These are phyloP conservation scores for Tuta absoluta DNA, from an alignment of 2,888 invertebrate genomes.

Conservation along the genomic window DNA sequence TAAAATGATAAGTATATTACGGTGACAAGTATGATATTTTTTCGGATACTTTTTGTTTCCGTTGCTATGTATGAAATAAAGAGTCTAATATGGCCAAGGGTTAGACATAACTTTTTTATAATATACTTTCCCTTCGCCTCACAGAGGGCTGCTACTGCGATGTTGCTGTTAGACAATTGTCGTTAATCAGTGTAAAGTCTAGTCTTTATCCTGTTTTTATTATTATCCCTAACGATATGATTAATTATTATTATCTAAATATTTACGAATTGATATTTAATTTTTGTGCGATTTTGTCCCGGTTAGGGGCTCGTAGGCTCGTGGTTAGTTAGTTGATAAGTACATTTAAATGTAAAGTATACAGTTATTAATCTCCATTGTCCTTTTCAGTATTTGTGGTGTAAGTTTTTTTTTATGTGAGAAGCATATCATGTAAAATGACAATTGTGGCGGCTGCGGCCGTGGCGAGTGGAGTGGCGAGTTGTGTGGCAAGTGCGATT, in stretches of 20 bases:
- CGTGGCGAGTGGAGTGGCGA: conserved; percentile 22
- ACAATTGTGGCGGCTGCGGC: conserved; percentile 38
- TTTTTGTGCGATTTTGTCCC: conserved; percentile 68
- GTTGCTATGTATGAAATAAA: too few relatives aligned
- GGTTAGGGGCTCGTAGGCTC: conserved; percentile 66
- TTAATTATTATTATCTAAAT: conserved; percentile 64
- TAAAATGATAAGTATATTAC: not conserved
- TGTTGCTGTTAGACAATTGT: conserved; percentile 74
- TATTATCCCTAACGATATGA: conserved; percentile 71
- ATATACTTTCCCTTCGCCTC: conserved; percentile 36
- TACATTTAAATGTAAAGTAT: conserved; percentile 75
- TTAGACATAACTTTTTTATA: conserved; percentile 9
- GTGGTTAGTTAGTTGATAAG: conserved; percentile 78
- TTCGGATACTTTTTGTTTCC: not conserved
- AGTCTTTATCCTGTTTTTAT: conserved; percentile 81
- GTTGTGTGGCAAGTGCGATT: conserved; percentile 37
- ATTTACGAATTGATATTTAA: conserved; percentile 78
- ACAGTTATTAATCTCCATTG: conserved; percentile 78
- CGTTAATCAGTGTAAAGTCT: conserved; percentile 82
- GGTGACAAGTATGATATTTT: not conserved
- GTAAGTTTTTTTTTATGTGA: conserved; percentile 68
- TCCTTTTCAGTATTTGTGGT: conserved; percentile 79
- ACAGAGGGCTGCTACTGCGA: conserved; percentile 57
- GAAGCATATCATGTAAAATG: conserved; percentile 56
- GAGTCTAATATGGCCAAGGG: not conserved